phyloP scores from a whole-genome alignment of 2,797 vertebrate genomes.

The Mormyrus proboscirostris region DNA sequence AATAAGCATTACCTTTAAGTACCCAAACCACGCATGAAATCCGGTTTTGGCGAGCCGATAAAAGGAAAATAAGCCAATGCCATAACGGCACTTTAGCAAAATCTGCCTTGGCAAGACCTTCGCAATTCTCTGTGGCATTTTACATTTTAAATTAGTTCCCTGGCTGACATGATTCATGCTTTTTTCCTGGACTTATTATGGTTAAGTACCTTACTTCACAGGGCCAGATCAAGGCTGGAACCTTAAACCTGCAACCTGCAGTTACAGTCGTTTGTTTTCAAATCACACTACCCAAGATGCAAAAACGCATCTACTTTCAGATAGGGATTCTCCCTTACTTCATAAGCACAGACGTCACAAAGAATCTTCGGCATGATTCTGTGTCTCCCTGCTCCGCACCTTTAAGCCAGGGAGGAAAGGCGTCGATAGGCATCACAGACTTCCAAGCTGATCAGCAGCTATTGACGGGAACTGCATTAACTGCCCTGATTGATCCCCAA shows the following conservation, averaged over 20 bases:
- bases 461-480: conserved; percentile 21
- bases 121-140: background rate
- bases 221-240: background rate
- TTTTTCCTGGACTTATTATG: background rate
- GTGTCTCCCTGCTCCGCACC: background rate
- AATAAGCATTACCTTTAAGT: background rate
- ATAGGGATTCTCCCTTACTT: conserved; percentile 11
- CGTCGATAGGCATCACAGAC: conserved; percentile 19
- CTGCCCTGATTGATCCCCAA: conserved; percentile 16
- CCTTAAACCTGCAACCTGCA: background rate
- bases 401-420: background rate
- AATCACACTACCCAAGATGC: background rate
- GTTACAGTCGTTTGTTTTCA: background rate
- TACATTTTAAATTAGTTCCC: background rate
- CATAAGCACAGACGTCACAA: background rate
- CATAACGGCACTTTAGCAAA: background rate
- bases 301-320: background rate
- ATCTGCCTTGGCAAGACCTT: background rate
- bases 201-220: background rate
- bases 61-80: background rate
- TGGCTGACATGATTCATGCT: background rate
- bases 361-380: background rate
- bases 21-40: background rate
- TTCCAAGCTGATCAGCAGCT: conserved; percentile 12
- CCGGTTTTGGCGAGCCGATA: background rate